Conservation (phyloP, 2,797 vertebrate genomes). For the Notoglanidium macrostoma region DNA sequence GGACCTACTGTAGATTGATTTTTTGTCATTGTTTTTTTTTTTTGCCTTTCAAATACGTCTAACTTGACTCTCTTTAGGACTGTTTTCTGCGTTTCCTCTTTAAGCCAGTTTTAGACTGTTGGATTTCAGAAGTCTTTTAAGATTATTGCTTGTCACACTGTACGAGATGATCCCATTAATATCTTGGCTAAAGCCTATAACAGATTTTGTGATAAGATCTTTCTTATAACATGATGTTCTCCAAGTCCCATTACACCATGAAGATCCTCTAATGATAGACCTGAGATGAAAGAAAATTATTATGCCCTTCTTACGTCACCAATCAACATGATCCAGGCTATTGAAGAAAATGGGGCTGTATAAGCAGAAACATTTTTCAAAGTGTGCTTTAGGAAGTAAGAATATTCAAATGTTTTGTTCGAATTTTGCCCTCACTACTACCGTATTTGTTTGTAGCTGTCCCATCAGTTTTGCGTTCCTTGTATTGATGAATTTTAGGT, state of each 20-base stretch:
- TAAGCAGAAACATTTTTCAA: background rate
- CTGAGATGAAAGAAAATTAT: background rate
- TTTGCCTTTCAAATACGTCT: background rate
- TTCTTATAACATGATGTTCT: background rate
- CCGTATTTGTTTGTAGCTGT: background rate
- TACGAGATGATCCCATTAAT: background rate
- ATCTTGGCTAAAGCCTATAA: slow-evolving; percentile 3
- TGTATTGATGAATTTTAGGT: background rate
- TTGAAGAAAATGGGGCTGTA: background rate
- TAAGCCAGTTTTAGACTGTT: background rate
- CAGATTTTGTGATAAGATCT: background rate
- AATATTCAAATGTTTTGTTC: background rate
- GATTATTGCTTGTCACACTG: background rate
- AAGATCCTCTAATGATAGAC: background rate
- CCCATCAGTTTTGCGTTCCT: background rate
- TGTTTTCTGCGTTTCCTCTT: background rate
- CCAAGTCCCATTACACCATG: background rate
- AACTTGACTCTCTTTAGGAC: background rate
- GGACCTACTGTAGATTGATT: background rate
- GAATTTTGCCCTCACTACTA: background rate
- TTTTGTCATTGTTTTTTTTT: background rate
- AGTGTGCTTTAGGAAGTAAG: background rate
- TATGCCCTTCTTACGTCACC: background rate
- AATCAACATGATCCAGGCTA: background rate
- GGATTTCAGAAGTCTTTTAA: background rate